These are phyloP conservation scores for Flexamia atlantica DNA, from an alignment of 2,888 invertebrate species.

Conservation along the genomic window DNA sequence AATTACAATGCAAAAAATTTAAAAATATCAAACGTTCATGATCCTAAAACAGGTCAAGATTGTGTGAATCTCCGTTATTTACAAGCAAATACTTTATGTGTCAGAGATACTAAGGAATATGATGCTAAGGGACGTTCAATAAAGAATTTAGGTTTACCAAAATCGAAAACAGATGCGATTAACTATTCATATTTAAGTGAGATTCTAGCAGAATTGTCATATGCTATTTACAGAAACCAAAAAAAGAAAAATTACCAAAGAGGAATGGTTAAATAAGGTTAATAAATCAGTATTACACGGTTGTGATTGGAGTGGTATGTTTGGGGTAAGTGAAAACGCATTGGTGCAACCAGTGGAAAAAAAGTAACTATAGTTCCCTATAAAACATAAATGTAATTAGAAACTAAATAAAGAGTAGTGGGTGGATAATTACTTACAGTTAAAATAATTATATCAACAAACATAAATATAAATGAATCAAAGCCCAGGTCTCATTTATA, in stretches of 20 bases:
- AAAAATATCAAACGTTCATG: no score
- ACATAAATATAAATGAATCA: neutral
- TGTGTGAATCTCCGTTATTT: no score
- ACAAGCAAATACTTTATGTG: no score
- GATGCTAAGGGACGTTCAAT: no score
- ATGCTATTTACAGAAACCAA: neutral
- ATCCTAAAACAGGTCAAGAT: no score
- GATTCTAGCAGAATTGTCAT: neutral
- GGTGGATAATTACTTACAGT: neutral
- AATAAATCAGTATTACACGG: neutral
- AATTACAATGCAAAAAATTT: no score
- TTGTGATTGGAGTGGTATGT: neutral
- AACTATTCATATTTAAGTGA: no score
- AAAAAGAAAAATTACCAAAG: neutral
- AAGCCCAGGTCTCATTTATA: neutral
- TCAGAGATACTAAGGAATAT: no score
- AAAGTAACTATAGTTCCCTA: neutral
- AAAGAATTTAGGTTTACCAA: no score
- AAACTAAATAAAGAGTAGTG: conserved; percentile 1
- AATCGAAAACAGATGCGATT: no score
- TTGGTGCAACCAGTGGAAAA: neutral
- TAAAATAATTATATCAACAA: no score
- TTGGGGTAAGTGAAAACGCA: neutral
- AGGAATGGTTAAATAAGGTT: neutral
- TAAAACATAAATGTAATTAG: neutral